A percentile compares a stretch with the other conserved stretches of the same genome.
These are phyloP conservation scores for Indicator indicator DNA, from an alignment of 2,113 vertebrate genomes.

Conservation along the genomic window DNA sequence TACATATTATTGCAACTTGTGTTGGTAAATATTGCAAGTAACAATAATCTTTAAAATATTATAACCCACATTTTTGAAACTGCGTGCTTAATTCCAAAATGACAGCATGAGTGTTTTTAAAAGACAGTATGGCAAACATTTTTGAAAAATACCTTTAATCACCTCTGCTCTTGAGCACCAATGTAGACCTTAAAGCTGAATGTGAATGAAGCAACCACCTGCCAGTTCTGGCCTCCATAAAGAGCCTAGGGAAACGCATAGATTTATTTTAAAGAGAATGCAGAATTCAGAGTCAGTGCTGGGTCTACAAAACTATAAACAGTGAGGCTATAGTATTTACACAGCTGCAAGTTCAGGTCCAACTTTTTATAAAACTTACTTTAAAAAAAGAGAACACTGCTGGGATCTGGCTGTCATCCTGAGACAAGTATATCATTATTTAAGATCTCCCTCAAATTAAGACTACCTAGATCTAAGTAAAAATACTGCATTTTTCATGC, in stretches of 20 bases:
- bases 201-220: background rate
- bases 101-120: background rate
- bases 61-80: background rate
- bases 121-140: background rate
- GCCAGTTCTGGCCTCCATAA: background rate
- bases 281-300: constrained; percentile 18
- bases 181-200: background rate
- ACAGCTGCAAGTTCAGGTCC: constrained; percentile 1
- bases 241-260: background rate
- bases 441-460: background rate
- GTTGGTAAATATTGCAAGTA: background rate
- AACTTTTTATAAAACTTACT: background rate
- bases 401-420: background rate
- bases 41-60: background rate
- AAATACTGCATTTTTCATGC: background rate
- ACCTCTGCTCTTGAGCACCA: background rate
- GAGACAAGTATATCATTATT: background rate
- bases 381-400: background rate
- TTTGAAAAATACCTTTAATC: background rate
- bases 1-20: background rate
- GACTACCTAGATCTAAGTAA: background rate
- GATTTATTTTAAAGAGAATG: background rate
- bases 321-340: constrained; percentile 9
- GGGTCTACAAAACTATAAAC: constrained; percentile 2
- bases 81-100: background rate